phyloP scores from a whole-genome alignment of 2,888 invertebrate genomes.

The Drosophila multiciliata region DNA sequence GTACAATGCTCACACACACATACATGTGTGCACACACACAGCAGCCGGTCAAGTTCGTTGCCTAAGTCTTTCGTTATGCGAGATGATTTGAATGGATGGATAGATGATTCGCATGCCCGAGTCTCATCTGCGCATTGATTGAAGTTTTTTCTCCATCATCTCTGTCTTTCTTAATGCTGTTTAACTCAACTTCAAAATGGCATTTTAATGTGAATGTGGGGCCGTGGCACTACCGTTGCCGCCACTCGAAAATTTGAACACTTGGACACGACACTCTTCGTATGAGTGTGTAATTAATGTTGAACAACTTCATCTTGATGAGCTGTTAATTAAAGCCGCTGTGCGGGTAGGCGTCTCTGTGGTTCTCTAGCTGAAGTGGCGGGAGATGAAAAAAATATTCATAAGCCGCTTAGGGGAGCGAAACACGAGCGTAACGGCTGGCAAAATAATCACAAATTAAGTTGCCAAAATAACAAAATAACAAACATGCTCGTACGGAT shows the following conservation, averaged over 20 bases:
- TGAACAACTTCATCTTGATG: slow-evolving; percentile 77
- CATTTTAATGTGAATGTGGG: slow-evolving; percentile 61
- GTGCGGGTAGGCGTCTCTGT: slow-evolving; percentile 24
- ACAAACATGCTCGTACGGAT: slow-evolving; percentile 27
- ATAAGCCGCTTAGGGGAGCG: slow-evolving; percentile 72
- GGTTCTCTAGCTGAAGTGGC: slow-evolving; percentile 25
- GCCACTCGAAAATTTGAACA: slow-evolving; percentile 13
- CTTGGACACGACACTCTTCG: slow-evolving; percentile 38
- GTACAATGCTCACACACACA: background rate
- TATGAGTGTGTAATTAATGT: slow-evolving; percentile 72
- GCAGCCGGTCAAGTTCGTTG: slow-evolving; percentile 57
- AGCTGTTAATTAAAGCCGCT: slow-evolving; percentile 77
- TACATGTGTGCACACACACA: background rate
- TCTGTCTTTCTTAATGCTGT: slow-evolving; percentile 31
- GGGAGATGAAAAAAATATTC: slow-evolving; percentile 3
- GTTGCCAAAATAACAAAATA: slow-evolving; percentile 47
- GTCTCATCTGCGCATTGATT: slow-evolving; percentile 60
- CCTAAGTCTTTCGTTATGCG: slow-evolving; percentile 71
- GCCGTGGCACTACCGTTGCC: slow-evolving; percentile 57
- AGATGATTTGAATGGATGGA: slow-evolving; percentile 57
- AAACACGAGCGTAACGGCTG: slow-evolving; percentile 63
- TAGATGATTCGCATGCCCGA: slow-evolving; percentile 56
- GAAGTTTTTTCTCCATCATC: slow-evolving; percentile 26
- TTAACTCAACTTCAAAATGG: slow-evolving; percentile 57
- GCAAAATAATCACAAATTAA: slow-evolving; percentile 57